A percentile compares a stretch with the other conserved stretches of the same genome.
Evolutionary conservation across 2,888 invertebrate genomes (phyloP).

Genomic region (Volucella zonaria): DNA sequence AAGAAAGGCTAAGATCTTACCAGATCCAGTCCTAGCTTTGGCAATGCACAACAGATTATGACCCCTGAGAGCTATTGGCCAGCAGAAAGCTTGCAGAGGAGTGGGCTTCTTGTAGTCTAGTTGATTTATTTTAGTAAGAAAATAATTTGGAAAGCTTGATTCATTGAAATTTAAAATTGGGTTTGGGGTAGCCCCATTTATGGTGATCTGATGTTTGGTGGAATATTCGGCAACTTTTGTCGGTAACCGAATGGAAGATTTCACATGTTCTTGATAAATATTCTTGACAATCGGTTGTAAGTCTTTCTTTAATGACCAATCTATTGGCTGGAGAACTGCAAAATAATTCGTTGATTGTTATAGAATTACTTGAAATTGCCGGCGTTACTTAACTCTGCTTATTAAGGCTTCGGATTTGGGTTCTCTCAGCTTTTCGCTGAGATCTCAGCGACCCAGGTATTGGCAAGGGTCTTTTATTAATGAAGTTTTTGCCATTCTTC

Average conservation of each 20-base stretch:
- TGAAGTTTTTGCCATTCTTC: too few relatives aligned
- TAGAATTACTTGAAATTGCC: too few relatives aligned
- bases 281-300: slow-evolving; percentile 89
- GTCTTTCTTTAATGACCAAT: slow-evolving; percentile 82
- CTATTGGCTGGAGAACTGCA: slow-evolving; percentile 77
- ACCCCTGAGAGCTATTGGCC: slow-evolving; percentile 91
- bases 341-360: too few relatives aligned
- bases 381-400: too few relatives aligned
- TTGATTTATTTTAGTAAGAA: slow-evolving; percentile 84
- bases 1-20: slow-evolving; percentile 89
- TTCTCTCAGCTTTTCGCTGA: too few relatives aligned
- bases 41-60: slow-evolving; percentile 91
- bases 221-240: slow-evolving; percentile 87
- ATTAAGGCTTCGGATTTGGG: too few relatives aligned
- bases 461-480: too few relatives aligned
- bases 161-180: slow-evolving; percentile 90
- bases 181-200: slow-evolving; percentile 87
- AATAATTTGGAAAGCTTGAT: slow-evolving; percentile 88
- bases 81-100: slow-evolving; percentile 91
- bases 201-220: slow-evolving; percentile 86
- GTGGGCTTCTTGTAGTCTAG: slow-evolving; percentile 89
- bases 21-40: slow-evolving; percentile 90
- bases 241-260: slow-evolving; percentile 84
- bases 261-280: slow-evolving; percentile 88
- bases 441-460: too few relatives aligned